A percentile compares a stretch with the other conserved stretches of the same genome.
These are phyloP conservation scores for Nudaria mundana DNA, from an alignment of 2,888 invertebrate genomes.

Conservation along the genomic window DNA sequence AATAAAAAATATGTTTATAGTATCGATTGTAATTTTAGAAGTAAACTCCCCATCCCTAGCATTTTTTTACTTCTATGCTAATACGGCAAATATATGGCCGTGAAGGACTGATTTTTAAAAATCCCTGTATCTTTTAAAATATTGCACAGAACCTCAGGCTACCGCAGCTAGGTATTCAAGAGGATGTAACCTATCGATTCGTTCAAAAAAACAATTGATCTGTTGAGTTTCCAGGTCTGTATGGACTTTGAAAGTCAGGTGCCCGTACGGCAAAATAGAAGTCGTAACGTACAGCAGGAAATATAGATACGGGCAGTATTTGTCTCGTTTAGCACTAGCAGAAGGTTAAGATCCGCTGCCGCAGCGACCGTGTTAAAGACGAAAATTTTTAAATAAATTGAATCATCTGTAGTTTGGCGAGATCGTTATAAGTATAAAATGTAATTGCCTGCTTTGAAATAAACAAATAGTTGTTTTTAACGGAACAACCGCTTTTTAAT, in stretches of 20 bases:
- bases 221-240: not conserved
- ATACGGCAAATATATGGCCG: conserved; percentile 4
- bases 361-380: not conserved
- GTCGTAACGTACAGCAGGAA: conserved; percentile 11
- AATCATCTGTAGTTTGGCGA: too few relatives aligned
- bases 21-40: conserved; percentile 1
- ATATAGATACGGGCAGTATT: conserved; percentile 5
- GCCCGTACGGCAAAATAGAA: conserved; percentile 1
- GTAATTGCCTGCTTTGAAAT: too few relatives aligned
- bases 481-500: too few relatives aligned
- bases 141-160: not conserved
- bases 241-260: conserved; percentile 5
- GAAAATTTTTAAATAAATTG: too few relatives aligned
- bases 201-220: not conserved
- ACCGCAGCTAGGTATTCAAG: conserved; percentile 1
- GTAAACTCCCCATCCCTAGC: not conserved
- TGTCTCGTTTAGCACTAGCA: not conserved
- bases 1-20: not conserved
- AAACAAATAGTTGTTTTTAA: too few relatives aligned
- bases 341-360: not conserved
- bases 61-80: conserved; percentile 3
- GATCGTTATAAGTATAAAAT: too few relatives aligned
- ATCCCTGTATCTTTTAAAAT: conserved; percentile 4
- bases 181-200: not conserved
- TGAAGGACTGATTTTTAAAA: conserved; percentile 6